phyloP scores from a whole-genome alignment of 1,140 invertebrate species.

The Habropoda laboriosa region DNA sequence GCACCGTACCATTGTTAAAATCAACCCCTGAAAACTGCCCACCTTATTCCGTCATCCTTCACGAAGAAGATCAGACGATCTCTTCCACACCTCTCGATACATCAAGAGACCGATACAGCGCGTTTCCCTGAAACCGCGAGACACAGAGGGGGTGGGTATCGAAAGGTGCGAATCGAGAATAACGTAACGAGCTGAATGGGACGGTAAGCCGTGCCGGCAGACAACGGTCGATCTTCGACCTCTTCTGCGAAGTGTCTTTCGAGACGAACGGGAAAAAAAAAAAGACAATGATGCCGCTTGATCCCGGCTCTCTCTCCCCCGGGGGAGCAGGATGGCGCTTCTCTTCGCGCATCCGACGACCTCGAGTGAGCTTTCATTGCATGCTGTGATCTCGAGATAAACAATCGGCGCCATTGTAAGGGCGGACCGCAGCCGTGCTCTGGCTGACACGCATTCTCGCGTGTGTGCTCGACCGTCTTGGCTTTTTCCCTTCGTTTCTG shows the following conservation, averaged over 20 bases:
- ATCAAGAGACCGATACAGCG: background rate
- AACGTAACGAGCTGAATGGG: slow-evolving; percentile 19
- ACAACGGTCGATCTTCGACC: slow-evolving; percentile 58
- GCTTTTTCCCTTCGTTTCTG: slow-evolving; percentile 52
- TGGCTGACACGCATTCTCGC: slow-evolving; percentile 19
- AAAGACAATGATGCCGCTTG: slow-evolving; percentile 58
- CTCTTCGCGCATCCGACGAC: slow-evolving; percentile 9
- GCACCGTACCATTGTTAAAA: too few relatives aligned
- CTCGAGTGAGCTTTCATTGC: slow-evolving; percentile 57
- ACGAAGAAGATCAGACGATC: background rate
- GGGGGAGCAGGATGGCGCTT: slow-evolving; percentile 13
- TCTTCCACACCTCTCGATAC: background rate
- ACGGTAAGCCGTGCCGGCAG: slow-evolving; percentile 16
- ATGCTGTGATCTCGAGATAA: slow-evolving; percentile 64
- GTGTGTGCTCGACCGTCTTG: slow-evolving; percentile 34
- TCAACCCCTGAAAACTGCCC: too few relatives aligned
- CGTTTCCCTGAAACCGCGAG: background rate
- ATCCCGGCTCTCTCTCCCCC: slow-evolving; percentile 37
- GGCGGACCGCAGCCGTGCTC: slow-evolving; percentile 1
- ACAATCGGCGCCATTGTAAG: slow-evolving; percentile 65
- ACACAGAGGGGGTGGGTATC: background rate
- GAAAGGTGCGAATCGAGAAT: background rate
- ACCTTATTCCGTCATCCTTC: too few relatives aligned
- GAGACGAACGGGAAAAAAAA: slow-evolving; percentile 40
- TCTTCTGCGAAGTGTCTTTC: slow-evolving; percentile 55